Base-by-base conservation (phyloP, 1,140 invertebrate genomes). In the Chrysopa pallens region DNA sequence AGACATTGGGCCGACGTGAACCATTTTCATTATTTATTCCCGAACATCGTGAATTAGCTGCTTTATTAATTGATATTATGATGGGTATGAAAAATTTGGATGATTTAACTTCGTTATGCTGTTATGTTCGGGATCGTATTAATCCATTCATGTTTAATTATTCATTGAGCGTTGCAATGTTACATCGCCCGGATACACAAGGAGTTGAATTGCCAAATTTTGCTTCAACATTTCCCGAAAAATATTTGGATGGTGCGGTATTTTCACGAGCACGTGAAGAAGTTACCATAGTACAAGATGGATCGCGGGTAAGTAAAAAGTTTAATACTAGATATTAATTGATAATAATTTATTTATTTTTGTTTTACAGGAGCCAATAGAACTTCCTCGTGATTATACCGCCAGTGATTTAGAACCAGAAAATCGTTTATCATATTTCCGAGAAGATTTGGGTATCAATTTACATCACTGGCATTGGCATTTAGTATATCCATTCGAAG, bases 401-500 rank as follows among this genome's bases (percentile, higher is more conserved):
- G 82, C 82, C 0, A 73, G 75, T 0, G 73, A 82, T 43, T 49
- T 73, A 11, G 81, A 86, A 44, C 67, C 68, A 1, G 84, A 88
- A 51, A 80, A 86, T 56, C 71, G 78, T 27, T 59, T 76, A 49
- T 78, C 77, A 54, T 83, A 83, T 57, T 83, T 79, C 69, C 69
- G 78, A 13, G 79, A 83, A 53, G 78, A 78, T 57, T 62, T 76
- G 47, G 79, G 78, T 46, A 67, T 82, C 52, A 84, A 83, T 58
- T 65, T 80, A 2, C 76, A 80, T 57, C 81, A 90, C 52, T 90
- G 84, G 84, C 84, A 89, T 59, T 82, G 74, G 82, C 82, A 86
- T 60, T 61, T 85, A 42, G 77, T 84, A 2, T 85, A 84, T 52
- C 81, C 82, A 1, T 77, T 76, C 52, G 72, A 76, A 43, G 69